Conservation (phyloP, 2,888 invertebrate species). For the Griposia aprilina region DNA sequence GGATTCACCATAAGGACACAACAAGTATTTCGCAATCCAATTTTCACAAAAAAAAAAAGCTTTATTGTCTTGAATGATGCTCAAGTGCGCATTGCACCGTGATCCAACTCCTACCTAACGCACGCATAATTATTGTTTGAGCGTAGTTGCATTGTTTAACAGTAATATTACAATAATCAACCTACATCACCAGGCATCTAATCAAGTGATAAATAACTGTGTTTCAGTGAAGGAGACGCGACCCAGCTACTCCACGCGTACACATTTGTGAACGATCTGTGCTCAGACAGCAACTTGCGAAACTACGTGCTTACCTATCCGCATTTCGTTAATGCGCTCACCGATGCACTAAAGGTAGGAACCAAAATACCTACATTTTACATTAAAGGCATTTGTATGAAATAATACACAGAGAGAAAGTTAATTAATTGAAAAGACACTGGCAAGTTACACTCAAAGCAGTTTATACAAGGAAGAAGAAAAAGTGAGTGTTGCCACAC, state of each 20-base stretch:
- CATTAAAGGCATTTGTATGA: too few relatives aligned
- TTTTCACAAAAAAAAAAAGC: neutral
- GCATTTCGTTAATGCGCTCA: constrained; percentile 76
- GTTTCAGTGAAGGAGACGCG: constrained; percentile 82
- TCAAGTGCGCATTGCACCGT: neutral
- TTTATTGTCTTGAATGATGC: neutral
- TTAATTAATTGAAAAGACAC: too few relatives aligned
- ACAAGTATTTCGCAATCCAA: neutral
- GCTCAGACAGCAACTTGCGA: constrained; percentile 78
- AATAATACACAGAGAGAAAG: too few relatives aligned
- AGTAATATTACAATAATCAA: too few relatives aligned
- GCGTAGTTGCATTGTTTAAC: too few relatives aligned
- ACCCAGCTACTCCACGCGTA: constrained; percentile 85
- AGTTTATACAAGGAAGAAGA: too few relatives aligned
- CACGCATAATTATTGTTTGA: too few relatives aligned
- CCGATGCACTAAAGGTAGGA: constrained; percentile 81
- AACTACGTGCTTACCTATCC: constrained; percentile 83
- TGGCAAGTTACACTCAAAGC: too few relatives aligned
- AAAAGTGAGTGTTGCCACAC: too few relatives aligned
- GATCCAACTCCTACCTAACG: neutral
- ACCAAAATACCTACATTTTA: neutral
- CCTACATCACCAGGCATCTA: neutral
- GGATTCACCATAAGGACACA: neutral
- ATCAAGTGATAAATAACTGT: neutral
- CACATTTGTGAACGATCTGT: constrained; percentile 85